phyloP scores from a whole-genome alignment of 1,140 invertebrate species.

The Pogonomyrmex californicus region DNA sequence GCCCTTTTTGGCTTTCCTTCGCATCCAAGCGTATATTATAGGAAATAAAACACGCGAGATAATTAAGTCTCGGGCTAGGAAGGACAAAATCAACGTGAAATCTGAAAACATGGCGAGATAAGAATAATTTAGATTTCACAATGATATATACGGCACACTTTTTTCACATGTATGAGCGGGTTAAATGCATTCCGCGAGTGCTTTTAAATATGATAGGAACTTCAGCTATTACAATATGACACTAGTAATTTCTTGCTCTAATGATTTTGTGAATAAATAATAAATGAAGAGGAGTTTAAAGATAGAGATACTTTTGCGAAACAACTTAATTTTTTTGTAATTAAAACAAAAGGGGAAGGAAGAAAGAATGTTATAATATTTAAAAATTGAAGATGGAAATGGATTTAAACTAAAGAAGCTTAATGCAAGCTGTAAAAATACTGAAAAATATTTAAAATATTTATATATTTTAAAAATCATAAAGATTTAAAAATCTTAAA shows the following conservation, averaged over 20 bases:
- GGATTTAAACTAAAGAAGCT: not conserved
- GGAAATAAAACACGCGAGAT: conserved; percentile 24
- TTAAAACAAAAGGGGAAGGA: not conserved
- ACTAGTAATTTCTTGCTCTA: conserved; percentile 23
- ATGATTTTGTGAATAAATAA: not conserved
- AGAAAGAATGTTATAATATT: not conserved
- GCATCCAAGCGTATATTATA: conserved; percentile 40
- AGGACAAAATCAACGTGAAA: conserved; percentile 40
- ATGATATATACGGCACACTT: not conserved
- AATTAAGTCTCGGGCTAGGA: conserved; percentile 23
- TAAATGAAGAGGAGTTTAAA: not conserved
- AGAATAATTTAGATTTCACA: conserved; percentile 37
- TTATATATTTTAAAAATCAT: not conserved
- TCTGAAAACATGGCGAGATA: conserved; percentile 26
- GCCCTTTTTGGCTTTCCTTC: conserved; percentile 47
- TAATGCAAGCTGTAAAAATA: not conserved
- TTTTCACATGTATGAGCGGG: conserved; percentile 1
- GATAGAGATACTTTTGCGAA: not conserved
- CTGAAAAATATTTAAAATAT: not conserved
- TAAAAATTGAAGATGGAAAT: not conserved
- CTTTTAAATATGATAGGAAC: not conserved
- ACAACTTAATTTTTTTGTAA: not conserved
- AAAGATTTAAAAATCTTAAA: not conserved
- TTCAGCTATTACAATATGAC: not conserved
- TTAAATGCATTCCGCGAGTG: conserved; percentile 5